phyloP scores from a whole-genome alignment of 2,888 invertebrate genomes.

The Eremobia ochroleuca region DNA sequence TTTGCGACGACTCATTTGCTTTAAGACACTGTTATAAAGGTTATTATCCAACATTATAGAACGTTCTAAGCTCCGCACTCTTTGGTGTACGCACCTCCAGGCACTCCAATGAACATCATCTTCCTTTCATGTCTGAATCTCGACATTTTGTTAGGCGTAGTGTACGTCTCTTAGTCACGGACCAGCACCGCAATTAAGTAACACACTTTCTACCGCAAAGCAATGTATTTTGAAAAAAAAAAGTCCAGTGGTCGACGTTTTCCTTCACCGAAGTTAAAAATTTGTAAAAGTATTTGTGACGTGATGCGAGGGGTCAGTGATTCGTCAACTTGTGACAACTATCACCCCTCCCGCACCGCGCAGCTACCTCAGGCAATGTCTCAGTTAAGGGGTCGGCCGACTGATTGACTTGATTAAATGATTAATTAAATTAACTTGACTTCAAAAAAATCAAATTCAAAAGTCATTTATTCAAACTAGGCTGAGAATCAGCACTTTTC shows the following conservation, averaged over 20 bases:
- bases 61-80: too few species aligned
- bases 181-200: not conserved
- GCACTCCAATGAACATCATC: not conserved
- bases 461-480: too few species aligned
- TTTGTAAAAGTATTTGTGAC: not conserved
- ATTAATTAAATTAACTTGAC: too few species aligned
- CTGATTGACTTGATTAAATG: too few species aligned
- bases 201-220: not conserved
- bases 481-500: too few species aligned
- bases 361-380: too few species aligned
- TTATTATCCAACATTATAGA: not conserved
- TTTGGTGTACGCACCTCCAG: not conserved
- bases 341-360: too few species aligned
- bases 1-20: not conserved
- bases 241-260: not conserved
- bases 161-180: not conserved
- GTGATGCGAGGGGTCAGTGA: too few species aligned
- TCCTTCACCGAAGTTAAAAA: not conserved
- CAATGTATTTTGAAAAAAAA: not conserved
- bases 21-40: not conserved
- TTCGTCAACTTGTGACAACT: too few species aligned
- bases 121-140: constrained; percentile 10
- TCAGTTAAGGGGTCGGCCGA: too few species aligned
- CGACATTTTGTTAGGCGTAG: not conserved
- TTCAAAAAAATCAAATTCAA: too few species aligned